Base-by-base conservation (phyloP, 1,140 invertebrate genomes). In the Aphelinus atriplicis region DNA sequence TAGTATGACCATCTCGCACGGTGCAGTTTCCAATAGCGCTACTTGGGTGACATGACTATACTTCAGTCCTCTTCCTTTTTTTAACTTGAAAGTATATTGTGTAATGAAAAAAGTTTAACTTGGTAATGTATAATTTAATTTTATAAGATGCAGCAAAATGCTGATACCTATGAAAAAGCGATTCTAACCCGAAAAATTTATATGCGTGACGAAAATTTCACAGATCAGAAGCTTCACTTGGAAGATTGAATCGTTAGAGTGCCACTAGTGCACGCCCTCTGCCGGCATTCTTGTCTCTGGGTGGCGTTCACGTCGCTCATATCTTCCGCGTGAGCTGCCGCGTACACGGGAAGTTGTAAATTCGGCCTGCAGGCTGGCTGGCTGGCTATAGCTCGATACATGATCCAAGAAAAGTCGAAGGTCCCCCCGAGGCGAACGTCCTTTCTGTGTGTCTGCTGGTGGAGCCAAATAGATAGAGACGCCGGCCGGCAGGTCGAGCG, bases 351-450 rank as follows among this genome's bases (percentile, higher is more conserved):
- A 65, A 75, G 67, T 75, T 75, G 74, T 75, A 66, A 75, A 75
- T 75, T 75, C 47, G 56, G 68, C 55, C 55, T n/a, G 43, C 26
- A 26, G 26, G 26, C 26, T 26, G 26, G 26, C 26, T 26, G 10
- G 46, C 47, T 56, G 57, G 65, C 61, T 26, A 45, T 26, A 9
- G 48, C 68, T 63, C 68, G 60, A 70, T 70, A 65, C 61, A 65
- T 75, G 70, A 75, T 70, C 73, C 47, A 64, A 75, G 73, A 75
- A 75, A 75, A 75, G 73, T 75, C 66, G 55, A 75, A 75, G 61
- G 45, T 75, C 65, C 63, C 66, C 55, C 45, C 5, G 53, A 70
- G 66, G 60, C 62, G 64, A 57, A 60, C 26, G 47, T 67, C 56
- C 10, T 60, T 46, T 55, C 50, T 55, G 60, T 63, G 58, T 55